Base-by-base conservation (phyloP, 2,113 vertebrate genomes). In the Girardinichthys multiradiatus region DNA sequence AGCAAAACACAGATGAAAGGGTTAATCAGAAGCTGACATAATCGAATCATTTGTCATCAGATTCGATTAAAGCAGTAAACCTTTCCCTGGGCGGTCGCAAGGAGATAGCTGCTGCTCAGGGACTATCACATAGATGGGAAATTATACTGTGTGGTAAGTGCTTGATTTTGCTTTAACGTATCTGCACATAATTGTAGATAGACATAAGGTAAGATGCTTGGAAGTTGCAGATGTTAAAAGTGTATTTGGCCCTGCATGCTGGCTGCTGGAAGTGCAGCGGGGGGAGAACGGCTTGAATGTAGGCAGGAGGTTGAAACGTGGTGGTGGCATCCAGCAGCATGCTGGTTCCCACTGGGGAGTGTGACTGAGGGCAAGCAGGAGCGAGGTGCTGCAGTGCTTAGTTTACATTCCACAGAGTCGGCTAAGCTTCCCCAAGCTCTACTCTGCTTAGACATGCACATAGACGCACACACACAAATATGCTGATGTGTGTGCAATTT, bases 331-430 rank as follows among this genome's bases (percentile, higher is more conserved):
- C 27, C 19, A 73, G 29, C 45, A 57, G 21, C 61, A 48, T 33
- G 64, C 39, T 26, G 68, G 42, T 80, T 80, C 79, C 84, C 28
- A 21, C n/a, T 37, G 78, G 64, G 77, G 72, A n/a, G 48, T 76
- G 73, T 79, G 80, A 70, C 88, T 79, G 81, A 79, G 68, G 66
- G 80, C 77, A 51, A 70, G 35, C 66, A 78, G 60, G 74, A 82
- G 48, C 21, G 4, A 8, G 48, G 42, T 87, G 86, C 85, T 90
- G 87, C 93, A 91, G 85, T 88, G 82, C 84, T 74, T 91, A 80
- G 88, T 93, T 93, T 89, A 87, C 87, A 91, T 91, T 92, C 91
- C 84, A 83, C 84, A 69, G 85, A 71, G 72, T 82, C 70, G 33
- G 67, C 77, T 65, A 70, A 82, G 87, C 79, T 77, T 89, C 76